Base-by-base conservation (phyloP, 2,113 vertebrate genomes). In the Ceyx melanurus region DNA sequence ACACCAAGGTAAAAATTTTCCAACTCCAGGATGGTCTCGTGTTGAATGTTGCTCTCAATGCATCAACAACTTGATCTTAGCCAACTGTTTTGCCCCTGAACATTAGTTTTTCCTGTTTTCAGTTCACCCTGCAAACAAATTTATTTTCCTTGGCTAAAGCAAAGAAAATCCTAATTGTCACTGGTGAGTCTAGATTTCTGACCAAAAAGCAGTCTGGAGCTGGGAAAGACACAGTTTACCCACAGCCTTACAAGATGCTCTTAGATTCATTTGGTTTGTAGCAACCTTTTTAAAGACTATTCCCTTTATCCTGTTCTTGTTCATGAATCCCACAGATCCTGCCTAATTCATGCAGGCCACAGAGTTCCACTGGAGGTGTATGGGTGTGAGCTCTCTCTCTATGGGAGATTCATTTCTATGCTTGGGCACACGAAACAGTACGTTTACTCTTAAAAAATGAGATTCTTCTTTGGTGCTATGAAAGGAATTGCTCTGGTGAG, bases 1-100 rank as follows among this genome's bases (percentile, higher is more conserved):
- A 95, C 94, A 91, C 75, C 20, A 95, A 93, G 57, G 61, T 62
- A 86, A 94, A 96, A 90, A 94, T 95, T 95, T 97, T 92, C 86
- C 95, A 40, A 51, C 64, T 80, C 82, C 75, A 84, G 56, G 92
- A 97, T 74, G 53, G 93, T 80, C 65, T 88, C 74, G 78, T 65
- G 50, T 45, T 82, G 91, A 94, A 79, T 68, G 82, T 81, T 88
- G 65, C 73, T 92, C 87, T 94, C 82, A 94, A 19, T 25, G 57
- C 11, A 31, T 48, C 66, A 82, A 94, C 60, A 90, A 86, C 79
- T 82, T 88, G 45, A 82, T 91, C 57, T 91, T 68, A 76, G 75
- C 62, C 92, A 96, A 54, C 42, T 43, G 13, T 82, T 87, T 78
- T 70, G 5, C 57, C 85, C 70, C 57, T 89, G 77, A 93, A 97